Conservation (phyloP, 2,797 vertebrate species). For the Xenentodon cancila region DNA sequence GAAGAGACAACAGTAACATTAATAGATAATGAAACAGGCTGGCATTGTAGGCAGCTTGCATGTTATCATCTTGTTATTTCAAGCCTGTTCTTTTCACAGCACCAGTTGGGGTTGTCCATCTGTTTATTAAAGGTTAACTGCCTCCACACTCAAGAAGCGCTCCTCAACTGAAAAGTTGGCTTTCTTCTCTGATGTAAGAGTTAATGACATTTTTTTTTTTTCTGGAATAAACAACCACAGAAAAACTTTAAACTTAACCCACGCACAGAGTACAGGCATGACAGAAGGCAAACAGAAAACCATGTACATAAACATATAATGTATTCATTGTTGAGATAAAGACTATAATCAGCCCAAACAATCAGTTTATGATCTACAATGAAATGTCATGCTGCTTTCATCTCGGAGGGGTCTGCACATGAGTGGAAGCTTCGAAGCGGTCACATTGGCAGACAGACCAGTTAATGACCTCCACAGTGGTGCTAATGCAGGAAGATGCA, state of each 20-base stretch:
- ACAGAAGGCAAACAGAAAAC: not conserved
- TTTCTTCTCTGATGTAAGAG: not conserved
- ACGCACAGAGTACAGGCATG: no score
- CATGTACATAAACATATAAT: not conserved
- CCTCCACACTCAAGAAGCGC: constrained; percentile 85
- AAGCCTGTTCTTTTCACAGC: constrained; percentile 84
- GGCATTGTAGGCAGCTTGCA: constrained; percentile 49
- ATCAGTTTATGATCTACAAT: constrained; percentile 22
- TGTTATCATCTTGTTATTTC: constrained; percentile 72
- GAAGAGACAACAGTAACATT: constrained; percentile 13
- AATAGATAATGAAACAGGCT: constrained; percentile 39
- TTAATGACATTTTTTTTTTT: no score
- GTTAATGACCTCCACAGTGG: constrained; percentile 57
- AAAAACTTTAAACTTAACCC: no score
- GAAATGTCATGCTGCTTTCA: constrained; percentile 18
- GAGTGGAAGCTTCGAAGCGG: constrained; percentile 40
- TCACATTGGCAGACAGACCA: constrained; percentile 55
- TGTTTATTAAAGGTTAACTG: constrained; percentile 93
- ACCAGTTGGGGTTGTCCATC: constrained; percentile 89
- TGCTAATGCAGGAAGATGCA: constrained; percentile 40
- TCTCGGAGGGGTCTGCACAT: constrained; percentile 26
- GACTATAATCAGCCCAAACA: constrained; percentile 16
- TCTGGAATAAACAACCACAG: no score
- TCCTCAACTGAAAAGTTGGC: constrained; percentile 39
- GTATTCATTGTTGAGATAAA: constrained; percentile 19